phyloP scores from a whole-genome alignment of 1,140 invertebrate species.

The Euborellia annulipes region DNA sequence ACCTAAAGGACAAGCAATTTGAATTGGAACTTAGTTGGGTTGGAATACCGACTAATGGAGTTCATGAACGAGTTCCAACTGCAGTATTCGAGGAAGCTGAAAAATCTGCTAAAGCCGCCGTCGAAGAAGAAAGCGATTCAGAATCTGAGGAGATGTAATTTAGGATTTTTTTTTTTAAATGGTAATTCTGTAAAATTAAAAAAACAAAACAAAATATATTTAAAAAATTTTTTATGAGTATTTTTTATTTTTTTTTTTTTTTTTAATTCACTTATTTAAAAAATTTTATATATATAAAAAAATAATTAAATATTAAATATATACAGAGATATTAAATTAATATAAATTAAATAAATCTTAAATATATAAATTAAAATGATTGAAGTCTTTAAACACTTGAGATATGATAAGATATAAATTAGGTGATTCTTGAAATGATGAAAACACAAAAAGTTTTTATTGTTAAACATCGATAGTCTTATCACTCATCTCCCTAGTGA shows the following conservation, averaged over 20 bases:
- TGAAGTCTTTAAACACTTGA: too few species aligned
- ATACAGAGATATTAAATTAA: too few species aligned
- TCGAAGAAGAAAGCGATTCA: slow-evolving; percentile 69
- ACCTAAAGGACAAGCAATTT: slow-evolving; percentile 96
- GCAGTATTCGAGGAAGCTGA: slow-evolving; percentile 53
- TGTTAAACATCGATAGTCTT: too few species aligned
- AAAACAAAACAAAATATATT: slow-evolving; percentile 26
- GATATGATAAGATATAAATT: too few species aligned
- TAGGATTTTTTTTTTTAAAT: slow-evolving; percentile 5
- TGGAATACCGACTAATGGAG: slow-evolving; percentile 59
- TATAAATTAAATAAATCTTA: slow-evolving; percentile 24
- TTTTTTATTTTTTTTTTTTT: too few species aligned
- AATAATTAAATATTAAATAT: slow-evolving; percentile 21
- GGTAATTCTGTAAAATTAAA: slow-evolving; percentile 11
- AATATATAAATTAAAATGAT: background rate
- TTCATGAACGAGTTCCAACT: slow-evolving; percentile 54
- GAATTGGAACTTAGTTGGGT: slow-evolving; percentile 97
- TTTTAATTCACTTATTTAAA: background rate
- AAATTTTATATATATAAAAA: slow-evolving; percentile 23
- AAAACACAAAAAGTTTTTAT: too few species aligned
- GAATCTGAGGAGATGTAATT: slow-evolving; percentile 56
- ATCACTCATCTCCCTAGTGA: too few species aligned
- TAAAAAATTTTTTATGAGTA: slow-evolving; percentile 20
- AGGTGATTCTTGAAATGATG: too few species aligned
- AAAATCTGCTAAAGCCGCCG: slow-evolving; percentile 61